Base-by-base conservation (phyloP, 2,888 invertebrate species). In the Euzetes globulus region DNA sequence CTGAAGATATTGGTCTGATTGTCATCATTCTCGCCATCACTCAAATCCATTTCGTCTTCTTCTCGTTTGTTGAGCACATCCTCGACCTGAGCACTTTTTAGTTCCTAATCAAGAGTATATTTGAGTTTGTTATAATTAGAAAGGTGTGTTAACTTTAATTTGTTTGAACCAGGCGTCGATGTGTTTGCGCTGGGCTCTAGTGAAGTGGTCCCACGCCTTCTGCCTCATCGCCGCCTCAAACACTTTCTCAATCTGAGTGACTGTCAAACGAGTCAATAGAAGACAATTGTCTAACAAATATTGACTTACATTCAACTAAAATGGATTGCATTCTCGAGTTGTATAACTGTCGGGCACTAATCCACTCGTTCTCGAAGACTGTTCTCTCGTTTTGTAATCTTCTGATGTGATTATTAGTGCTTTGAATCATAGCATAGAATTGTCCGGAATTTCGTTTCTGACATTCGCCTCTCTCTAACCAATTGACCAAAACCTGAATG, bases 171-270 rank as follows among this genome's bases (percentile, higher is more conserved):
- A 96, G 83, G 91, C 89, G 86, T 95, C 94, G 86, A 97, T 92
- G 88, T 95, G 95, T 90, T 96, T 96, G 87, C 96, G 88, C 86
- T 96, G 96, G 81, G 95, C 68, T 68, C 45, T 68, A n/a, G 68
- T 68, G 68, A 68, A 68, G 45, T 68, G 68, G 41, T 68, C 68
- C 96, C 96, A 96, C 85, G 93, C 94, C 86, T 94, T 94, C 89
- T 96, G 95, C 87, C 94, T 94, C 86, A 90, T 91, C 84, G 95
- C 93, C 82, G 93, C 91, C 85, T 88, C 87, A 88, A 96, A 95
- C 86, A 96, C 93, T 88, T 92, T 91, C 90, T 94, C 95, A 88
- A 96, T 94, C 90, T 95, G 94, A 89, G 92, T 91, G 90, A 96
- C 96, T 96, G 78, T 52, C 25, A 19, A 13, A 17, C 25, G 5